phyloP scores from a whole-genome alignment of 2,113 vertebrate species.

The Dicentrarchus labrax region DNA sequence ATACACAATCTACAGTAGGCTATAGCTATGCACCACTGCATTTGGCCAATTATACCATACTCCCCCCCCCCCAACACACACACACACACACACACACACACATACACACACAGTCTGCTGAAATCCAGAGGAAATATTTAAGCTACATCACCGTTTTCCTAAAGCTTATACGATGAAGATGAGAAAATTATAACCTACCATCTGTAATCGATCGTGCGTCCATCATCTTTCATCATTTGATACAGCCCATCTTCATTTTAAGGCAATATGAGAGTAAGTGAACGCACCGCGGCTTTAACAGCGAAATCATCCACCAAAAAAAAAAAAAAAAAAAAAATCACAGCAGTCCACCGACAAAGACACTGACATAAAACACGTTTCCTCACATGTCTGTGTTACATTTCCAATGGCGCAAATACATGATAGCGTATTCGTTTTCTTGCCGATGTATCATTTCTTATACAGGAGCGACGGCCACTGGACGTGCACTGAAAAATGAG shows the following conservation, averaged over 20 bases:
- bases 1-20: constrained; percentile 25
- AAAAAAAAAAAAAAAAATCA: not conserved
- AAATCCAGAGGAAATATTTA: constrained; percentile 19
- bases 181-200: constrained; percentile 36
- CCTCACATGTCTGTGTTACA: not conserved
- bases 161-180: not conserved
- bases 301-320: not conserved
- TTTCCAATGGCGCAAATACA: not conserved
- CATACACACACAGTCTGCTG: constrained; percentile 3
- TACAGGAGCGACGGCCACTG: constrained; percentile 53
- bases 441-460: constrained; percentile 54
- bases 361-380: not conserved
- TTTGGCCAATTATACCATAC: constrained; percentile 53
- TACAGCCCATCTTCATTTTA: constrained; percentile 44
- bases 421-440: constrained; percentile 32
- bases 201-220: constrained; percentile 35
- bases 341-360: not conserved
- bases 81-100: constrained; percentile 5
- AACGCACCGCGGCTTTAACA: constrained; percentile 52
- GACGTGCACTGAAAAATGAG: constrained; percentile 70
- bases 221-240: constrained; percentile 45
- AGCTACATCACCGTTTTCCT: not conserved
- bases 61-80: not conserved
- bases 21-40: constrained; percentile 65
- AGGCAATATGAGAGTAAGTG: constrained; percentile 30